Conservation (phyloP, 2,797 vertebrate species). For the Chanos chanos region DNA sequence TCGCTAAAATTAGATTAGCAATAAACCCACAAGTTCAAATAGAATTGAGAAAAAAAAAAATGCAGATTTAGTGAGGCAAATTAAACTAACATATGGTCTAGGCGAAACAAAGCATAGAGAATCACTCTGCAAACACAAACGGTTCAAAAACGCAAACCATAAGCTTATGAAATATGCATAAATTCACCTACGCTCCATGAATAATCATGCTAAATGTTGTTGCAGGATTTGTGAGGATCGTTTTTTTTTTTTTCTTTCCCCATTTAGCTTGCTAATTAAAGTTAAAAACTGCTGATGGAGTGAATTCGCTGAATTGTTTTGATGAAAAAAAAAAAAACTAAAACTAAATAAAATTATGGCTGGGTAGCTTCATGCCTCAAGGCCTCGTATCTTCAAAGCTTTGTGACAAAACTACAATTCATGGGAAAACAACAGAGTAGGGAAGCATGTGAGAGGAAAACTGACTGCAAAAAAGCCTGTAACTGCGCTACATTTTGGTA, state of each 20-base stretch:
- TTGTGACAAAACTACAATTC: too few species aligned
- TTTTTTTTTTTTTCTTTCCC: too few species aligned
- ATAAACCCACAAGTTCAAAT: slow-evolving; percentile 17
- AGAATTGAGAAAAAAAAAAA: slow-evolving; percentile 11
- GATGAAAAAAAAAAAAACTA: slow-evolving; percentile 47
- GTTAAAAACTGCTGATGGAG: slow-evolving; percentile 43
- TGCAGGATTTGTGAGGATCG: slow-evolving; percentile 35
- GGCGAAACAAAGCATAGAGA: background rate
- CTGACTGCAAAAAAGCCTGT: background rate
- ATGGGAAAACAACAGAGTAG: too few species aligned
- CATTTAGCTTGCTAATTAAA: slow-evolving; percentile 61
- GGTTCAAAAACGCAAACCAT: slow-evolving; percentile 27
- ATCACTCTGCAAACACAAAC: background rate
- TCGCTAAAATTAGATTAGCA: slow-evolving; percentile 7
- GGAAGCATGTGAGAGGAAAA: too few species aligned
- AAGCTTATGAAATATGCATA: slow-evolving; percentile 55
- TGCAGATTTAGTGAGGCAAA: slow-evolving; percentile 14
- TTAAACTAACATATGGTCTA: background rate
- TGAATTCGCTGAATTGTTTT: slow-evolving; percentile 37
- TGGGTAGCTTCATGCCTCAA: slow-evolving; percentile 9
- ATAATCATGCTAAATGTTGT: slow-evolving; percentile 48
- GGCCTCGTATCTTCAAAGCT: slow-evolving; percentile 47
- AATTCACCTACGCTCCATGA: slow-evolving; percentile 42
- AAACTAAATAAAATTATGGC: too few species aligned
- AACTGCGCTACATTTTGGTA: too few species aligned